phyloP scores from a whole-genome alignment of 2,888 invertebrate genomes.

The Nudaria mundana region DNA sequence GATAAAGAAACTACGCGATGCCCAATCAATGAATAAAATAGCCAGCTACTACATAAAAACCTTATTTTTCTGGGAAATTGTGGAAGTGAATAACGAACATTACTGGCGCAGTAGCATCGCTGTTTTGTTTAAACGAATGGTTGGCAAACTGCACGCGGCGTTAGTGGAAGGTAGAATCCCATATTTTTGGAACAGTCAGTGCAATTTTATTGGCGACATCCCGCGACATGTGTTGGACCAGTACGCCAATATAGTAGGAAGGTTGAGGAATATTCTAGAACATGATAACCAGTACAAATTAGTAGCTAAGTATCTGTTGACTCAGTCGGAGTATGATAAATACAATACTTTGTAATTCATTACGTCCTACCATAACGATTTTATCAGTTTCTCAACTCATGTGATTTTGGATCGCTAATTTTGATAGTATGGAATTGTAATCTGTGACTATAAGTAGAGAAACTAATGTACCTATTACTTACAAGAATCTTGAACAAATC shows the following conservation, averaged over 20 bases:
- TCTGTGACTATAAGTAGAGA: too few relatives aligned
- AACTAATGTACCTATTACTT: too few relatives aligned
- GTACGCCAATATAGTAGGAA: conserved; percentile 45
- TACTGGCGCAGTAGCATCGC: conserved; percentile 54
- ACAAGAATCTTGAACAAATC: too few relatives aligned
- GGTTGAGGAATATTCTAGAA: conserved; percentile 41
- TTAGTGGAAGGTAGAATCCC: conserved; percentile 46
- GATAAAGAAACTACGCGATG: conserved; percentile 77
- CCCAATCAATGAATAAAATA: conserved; percentile 59
- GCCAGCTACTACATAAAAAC: conserved; percentile 82
- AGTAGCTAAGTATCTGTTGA: conserved; percentile 54
- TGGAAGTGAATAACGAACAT: conserved; percentile 33
- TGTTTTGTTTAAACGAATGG: conserved; percentile 59
- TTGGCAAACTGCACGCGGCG: conserved; percentile 54
- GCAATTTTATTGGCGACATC: conserved; percentile 63
- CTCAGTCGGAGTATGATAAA: conserved; percentile 38
- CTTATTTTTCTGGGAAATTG: conserved; percentile 65
- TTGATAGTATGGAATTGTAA: too few relatives aligned
- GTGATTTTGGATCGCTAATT: too few relatives aligned
- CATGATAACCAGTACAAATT: conserved; percentile 38
- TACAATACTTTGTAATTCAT: too few relatives aligned
- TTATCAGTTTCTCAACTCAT: too few relatives aligned
- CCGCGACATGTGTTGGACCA: conserved; percentile 24
- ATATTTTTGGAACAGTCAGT: conserved; percentile 72
- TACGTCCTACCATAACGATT: too few relatives aligned